These are phyloP conservation scores for Copsychus sechellarum DNA, from an alignment of 2,113 vertebrate genomes.

Conservation along the genomic window DNA sequence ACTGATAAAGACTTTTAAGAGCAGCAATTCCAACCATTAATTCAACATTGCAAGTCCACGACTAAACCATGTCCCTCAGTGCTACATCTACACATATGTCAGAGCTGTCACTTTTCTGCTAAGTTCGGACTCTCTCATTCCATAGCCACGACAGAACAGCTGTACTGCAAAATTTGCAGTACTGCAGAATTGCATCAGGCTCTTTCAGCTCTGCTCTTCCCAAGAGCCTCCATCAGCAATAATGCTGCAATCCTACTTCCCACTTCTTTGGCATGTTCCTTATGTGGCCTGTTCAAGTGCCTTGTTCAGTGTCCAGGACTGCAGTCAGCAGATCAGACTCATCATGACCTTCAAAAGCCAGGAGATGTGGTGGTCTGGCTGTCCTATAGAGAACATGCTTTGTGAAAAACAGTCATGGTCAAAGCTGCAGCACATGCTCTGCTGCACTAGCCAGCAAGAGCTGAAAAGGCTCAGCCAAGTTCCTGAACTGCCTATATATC, in stretches of 20 bases:
- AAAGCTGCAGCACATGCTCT: neutral
- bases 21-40: rapidly evolving
- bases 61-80: neutral
- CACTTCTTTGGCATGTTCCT: neutral
- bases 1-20: neutral
- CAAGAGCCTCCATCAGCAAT: neutral
- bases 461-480: neutral
- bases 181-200: neutral
- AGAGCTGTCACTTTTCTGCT: neutral
- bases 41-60: neutral
- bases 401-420: neutral
- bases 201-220: neutral
- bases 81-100: neutral
- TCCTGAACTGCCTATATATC: neutral
- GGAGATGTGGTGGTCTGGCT: neutral
- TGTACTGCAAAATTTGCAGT: neutral
- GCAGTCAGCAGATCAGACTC: neutral
- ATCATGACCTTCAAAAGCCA: neutral
- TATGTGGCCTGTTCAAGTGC: neutral
- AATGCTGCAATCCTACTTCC: neutral
- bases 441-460: neutral
- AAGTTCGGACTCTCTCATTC: neutral
- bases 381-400: neutral
- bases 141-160: neutral
- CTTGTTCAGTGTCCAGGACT: neutral